phyloP scores from a whole-genome alignment of 2,888 invertebrate genomes.

The Oscheius sp. region DNA sequence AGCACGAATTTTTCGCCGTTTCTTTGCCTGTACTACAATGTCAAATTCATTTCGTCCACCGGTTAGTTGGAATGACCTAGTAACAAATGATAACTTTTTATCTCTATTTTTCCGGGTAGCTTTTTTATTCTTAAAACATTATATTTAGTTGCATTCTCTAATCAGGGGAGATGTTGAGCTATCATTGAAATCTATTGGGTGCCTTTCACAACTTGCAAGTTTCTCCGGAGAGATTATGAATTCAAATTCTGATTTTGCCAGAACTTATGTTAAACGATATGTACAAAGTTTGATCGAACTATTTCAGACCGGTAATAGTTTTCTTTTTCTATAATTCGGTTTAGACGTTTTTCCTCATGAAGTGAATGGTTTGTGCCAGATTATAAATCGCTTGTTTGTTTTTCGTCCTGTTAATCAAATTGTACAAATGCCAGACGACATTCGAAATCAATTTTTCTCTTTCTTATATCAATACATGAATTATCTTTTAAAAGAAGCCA shows the following conservation, averaged over 20 bases:
- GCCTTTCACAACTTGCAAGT: slow-evolving; percentile 83
- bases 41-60: slow-evolving; percentile 74
- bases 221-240: slow-evolving; percentile 75
- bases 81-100: slow-evolving; percentile 80
- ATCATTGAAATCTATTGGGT: slow-evolving; percentile 82
- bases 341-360: slow-evolving; percentile 76
- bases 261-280: slow-evolving; percentile 34
- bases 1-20: slow-evolving; percentile 46
- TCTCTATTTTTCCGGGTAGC: slow-evolving; percentile 81
- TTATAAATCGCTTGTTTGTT: slow-evolving; percentile 78
- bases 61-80: slow-evolving; percentile 80
- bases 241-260: slow-evolving; percentile 15
- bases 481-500: slow-evolving; percentile 47
- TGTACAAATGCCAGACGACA: slow-evolving; percentile 72
- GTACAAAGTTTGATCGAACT: slow-evolving; percentile 40
- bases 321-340: background rate
- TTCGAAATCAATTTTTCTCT: slow-evolving; percentile 69
- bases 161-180: slow-evolving; percentile 81
- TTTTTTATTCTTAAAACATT: background rate
- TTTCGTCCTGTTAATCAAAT: slow-evolving; percentile 75
- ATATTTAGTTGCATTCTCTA: slow-evolving; percentile 78
- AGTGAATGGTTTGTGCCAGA: slow-evolving; percentile 78
- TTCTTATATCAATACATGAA: slow-evolving; percentile 49
- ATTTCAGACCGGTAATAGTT: slow-evolving; percentile 30
- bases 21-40: slow-evolving; percentile 33